phyloP scores from a whole-genome alignment of 2,888 invertebrate genomes.

The Eupeodes luniger region DNA sequence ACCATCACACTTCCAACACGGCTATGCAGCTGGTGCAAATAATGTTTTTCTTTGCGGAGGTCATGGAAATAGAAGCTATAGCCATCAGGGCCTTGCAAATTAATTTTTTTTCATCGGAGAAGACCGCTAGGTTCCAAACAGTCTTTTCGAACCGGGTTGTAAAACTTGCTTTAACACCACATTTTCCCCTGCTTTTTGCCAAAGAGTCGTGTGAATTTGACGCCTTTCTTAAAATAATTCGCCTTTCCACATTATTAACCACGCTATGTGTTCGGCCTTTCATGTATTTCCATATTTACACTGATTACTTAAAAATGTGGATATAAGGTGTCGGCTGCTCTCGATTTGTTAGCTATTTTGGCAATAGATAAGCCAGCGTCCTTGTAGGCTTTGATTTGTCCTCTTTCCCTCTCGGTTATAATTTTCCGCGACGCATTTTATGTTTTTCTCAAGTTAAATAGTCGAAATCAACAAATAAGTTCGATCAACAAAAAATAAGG shows the following conservation, averaged over 20 bases:
- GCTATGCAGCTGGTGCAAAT: background rate
- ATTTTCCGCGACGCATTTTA: too few species aligned
- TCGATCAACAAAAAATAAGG: too few species aligned
- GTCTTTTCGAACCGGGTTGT: rapidly evolving
- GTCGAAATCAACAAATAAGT: too few species aligned
- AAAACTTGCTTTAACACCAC: background rate
- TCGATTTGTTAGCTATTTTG: too few species aligned
- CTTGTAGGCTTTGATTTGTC: too few species aligned
- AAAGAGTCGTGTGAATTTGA: background rate
- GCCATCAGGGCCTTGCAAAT: background rate
- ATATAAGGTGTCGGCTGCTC: too few species aligned
- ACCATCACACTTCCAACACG: constrained; percentile 11
- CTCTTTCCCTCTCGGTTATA: too few species aligned
- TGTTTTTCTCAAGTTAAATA: too few species aligned
- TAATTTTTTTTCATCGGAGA: constrained; percentile 1
- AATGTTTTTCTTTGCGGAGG: background rate
- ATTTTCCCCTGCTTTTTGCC: background rate
- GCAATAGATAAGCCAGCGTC: too few species aligned
- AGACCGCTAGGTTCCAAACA: background rate
- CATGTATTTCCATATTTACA: background rate
- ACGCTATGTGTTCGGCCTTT: background rate
- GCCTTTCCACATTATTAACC: background rate
- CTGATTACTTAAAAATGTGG: background rate
- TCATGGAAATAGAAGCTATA: background rate
- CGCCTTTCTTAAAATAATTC: background rate